Base-by-base conservation (phyloP, 2,797 vertebrate species). In the Macropus fuliginosus region DNA sequence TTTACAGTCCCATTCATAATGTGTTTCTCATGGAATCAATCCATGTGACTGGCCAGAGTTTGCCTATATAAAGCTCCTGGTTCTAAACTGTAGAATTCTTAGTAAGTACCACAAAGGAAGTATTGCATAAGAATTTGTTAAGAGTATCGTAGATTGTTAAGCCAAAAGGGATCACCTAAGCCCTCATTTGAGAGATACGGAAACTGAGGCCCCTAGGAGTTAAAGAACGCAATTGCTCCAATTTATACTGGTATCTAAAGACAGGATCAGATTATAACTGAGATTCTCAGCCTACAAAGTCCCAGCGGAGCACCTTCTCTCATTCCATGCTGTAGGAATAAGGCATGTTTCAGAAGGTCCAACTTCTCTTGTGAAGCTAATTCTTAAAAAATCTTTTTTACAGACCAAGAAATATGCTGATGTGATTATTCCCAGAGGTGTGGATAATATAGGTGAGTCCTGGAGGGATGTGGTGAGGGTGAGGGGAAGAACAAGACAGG, bases 361-460 rank as follows among this genome's bases (percentile, higher is more conserved):
- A 6, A 31, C 62, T 28, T 16, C 13, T 56, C 13, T 28, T 0
- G 0, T 97, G 96, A 98, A 18, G 46, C 4, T 94, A 87, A 0
- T 16, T 56, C 6, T 92, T 4, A 94, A 89, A 55, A 46, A 40
- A 74, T 40, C 98, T 89, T 98, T 94, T 98, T 95, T 59, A 8
- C 94, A 99, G 99, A 99, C 99, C 34, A 99, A 99, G 99, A 99
- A 99, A 97, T 99, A 99, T 0, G 99, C 99, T 10, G 99, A 99
- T 0, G 99, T 99, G 97, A 99, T 99, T 97, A 99, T 99, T 98
- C 99, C 99, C 29, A 99, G 99, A 98, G 99, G 99, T 97, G 99
- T 99, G 56, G 99, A 99, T 98, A 99, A 99, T 94, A 98, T 99
- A 93, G 99, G 99, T 99, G 98, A 99, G 99, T 98, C 55, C 55